phyloP scores from a whole-genome alignment of 1,140 invertebrate genomes.

The Neotoxoptera formosana region DNA sequence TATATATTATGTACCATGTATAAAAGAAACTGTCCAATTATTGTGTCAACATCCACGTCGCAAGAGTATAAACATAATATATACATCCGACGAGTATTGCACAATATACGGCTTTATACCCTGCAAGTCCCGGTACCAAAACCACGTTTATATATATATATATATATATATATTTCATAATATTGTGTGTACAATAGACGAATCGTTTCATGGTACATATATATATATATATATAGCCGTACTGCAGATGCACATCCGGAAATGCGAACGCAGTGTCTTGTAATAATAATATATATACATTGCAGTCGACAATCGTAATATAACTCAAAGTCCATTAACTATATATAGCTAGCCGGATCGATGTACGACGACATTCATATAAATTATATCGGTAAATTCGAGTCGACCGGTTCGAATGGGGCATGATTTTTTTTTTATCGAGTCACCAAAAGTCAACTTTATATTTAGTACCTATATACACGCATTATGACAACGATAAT shows the following conservation, averaged over 20 bases:
- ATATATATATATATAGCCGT: background rate
- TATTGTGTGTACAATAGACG: background rate
- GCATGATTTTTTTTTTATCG: background rate
- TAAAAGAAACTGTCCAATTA: conserved; percentile 12
- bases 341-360: background rate
- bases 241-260: background rate
- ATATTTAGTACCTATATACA: background rate
- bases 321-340: background rate
- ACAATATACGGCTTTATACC: background rate
- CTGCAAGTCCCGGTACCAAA: background rate
- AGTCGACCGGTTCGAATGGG: background rate
- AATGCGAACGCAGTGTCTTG: background rate
- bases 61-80: background rate
- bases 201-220: background rate
- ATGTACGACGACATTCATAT: background rate
- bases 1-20: too few relatives aligned
- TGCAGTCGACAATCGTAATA: background rate
- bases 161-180: background rate
- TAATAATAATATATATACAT: conserved; percentile 15
- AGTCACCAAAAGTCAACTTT: background rate
- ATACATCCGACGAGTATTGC: background rate
- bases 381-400: background rate
- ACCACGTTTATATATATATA: background rate
- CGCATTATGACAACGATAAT: background rate
- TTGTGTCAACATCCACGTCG: background rate